Percentiles rank a stretch among this genome's conserved stretches.
These are phyloP conservation scores for Drosophila macrospina DNA, from an alignment of 2,888 invertebrate genomes.

Conservation along the genomic window DNA sequence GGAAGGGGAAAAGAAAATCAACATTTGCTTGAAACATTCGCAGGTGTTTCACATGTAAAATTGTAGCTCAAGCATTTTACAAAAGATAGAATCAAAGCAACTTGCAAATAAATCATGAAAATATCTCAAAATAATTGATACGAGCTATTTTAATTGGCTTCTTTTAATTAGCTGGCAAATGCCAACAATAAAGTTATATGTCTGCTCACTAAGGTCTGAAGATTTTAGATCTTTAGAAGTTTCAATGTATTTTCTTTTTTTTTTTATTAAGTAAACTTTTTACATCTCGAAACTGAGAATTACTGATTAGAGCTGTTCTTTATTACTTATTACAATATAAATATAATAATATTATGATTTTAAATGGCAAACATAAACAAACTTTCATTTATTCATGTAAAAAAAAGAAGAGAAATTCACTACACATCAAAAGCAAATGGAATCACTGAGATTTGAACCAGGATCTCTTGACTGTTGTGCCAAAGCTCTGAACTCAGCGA, in stretches of 20 bases:
- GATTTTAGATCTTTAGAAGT: neutral
- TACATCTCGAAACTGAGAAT: too few relatives aligned
- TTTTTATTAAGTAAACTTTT: neutral
- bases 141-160: slow-evolving; percentile 16
- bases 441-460: too few relatives aligned
- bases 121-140: slow-evolving; percentile 9
- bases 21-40: slow-evolving; percentile 27
- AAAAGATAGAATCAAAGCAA: slow-evolving; percentile 17
- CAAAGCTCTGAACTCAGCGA: too few relatives aligned
- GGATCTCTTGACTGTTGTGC: too few relatives aligned
- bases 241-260: neutral
- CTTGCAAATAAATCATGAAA: slow-evolving; percentile 17
- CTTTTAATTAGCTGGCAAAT: neutral
- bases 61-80: slow-evolving; percentile 12
- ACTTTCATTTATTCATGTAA: too few relatives aligned
- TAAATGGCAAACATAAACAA: too few relatives aligned
- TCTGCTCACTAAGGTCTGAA: neutral
- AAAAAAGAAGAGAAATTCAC: too few relatives aligned
- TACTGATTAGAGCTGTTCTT: too few relatives aligned
- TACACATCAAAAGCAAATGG: too few relatives aligned
- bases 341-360: too few relatives aligned
- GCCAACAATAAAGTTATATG: neutral
- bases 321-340: too few relatives aligned
- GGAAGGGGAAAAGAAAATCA: neutral
- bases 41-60: slow-evolving; percentile 38